Base-by-base conservation (phyloP, 1,140 invertebrate species). In the Lycorma delicatula region DNA sequence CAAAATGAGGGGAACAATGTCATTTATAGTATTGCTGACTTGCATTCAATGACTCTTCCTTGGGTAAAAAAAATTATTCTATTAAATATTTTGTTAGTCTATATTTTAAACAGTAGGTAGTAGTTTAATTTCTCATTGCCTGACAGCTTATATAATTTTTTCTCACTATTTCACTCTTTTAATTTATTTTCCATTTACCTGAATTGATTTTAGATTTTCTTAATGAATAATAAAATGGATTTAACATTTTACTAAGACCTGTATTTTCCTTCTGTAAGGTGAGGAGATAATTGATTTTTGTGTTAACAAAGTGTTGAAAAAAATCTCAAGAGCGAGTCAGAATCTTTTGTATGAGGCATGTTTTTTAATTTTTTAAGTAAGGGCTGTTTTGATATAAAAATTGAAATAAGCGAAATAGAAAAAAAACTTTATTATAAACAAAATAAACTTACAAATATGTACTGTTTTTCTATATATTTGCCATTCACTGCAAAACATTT, bases 31-130 rank as follows among this genome's bases (percentile, higher is more conserved):
- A 86, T 99, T 66, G 97, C 90, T 5, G 97, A 99, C 75, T 76
- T 98, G 59, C 97, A 99, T 76, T 86, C 96, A 0, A 88, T 98
- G 20, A 98, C 97, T 6, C 66, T 91, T 25, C 84, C 84, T 7
- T 86, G 93, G 71, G 85, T 87, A 72, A 70, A 57, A 56, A 26
- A 31, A 44, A 26, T 41, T 1, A 7, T 53, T 5, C n/a, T 36
- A 2, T 34, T 34, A 34, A 25, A 29, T 48, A 28, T 28, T 41
- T 28, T 11, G 25, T 54, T 11, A 22, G 3, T 47, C 5, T 25
- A 20, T 31, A 48, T 5, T 54, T 44, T 44, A n/a, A 9, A 18
- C 18, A 11, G 2, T 9, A 22, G 31, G 23, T 46, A 31, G 41
- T 12, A 53, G 3, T 53, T 53, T 6, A 53, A 11, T 13, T 7